A percentile compares a stretch with the other conserved stretches of the same genome.
phyloP scores from a whole-genome alignment of 2,888 invertebrate species.

The Protodeltote pygarga region DNA sequence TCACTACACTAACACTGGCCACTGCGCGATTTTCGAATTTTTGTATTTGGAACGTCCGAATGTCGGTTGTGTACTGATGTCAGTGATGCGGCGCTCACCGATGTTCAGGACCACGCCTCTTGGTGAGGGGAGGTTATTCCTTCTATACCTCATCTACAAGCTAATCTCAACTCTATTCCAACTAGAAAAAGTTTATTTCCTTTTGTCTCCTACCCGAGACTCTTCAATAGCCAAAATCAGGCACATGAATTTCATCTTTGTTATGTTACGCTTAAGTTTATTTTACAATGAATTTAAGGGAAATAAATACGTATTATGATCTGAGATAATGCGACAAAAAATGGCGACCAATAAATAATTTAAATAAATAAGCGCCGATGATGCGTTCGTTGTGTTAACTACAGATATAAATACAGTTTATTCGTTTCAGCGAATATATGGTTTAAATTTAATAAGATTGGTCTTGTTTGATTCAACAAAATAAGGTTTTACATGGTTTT shows the following conservation, averaged over 20 bases:
- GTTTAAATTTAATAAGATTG: slow-evolving; percentile 12
- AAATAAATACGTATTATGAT: slow-evolving; percentile 52
- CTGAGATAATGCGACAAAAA: slow-evolving; percentile 45
- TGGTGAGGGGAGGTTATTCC: slow-evolving; percentile 54
- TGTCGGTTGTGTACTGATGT: slow-evolving; percentile 63
- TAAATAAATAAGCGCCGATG: slow-evolving; percentile 51
- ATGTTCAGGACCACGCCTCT: slow-evolving; percentile 63
- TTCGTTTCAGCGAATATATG: slow-evolving; percentile 33
- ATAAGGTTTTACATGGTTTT: background rate
- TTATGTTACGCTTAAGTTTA: accelerated
- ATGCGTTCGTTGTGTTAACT: slow-evolving; percentile 42
- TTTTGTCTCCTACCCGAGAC: background rate
- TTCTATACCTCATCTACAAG: slow-evolving; percentile 1
- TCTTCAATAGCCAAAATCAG: background rate
- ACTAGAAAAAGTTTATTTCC: background rate
- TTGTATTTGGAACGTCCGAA: slow-evolving; percentile 65
- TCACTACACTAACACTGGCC: slow-evolving; percentile 57
- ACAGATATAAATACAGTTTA: slow-evolving; percentile 39
- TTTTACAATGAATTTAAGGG: slow-evolving; percentile 1
- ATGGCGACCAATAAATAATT: slow-evolving; percentile 49
- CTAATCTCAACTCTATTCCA: slow-evolving; percentile 9
- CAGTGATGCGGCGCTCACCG: slow-evolving; percentile 52
- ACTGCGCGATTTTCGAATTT: slow-evolving; percentile 45
- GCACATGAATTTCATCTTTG: slow-evolving; percentile 18
- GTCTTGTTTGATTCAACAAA: slow-evolving; percentile 7